Evolutionary conservation across 2,113 vertebrate species (phyloP), one percentile per base, ranked within the genome.

Genomic region (Misgurnus mizolepis): DNA sequence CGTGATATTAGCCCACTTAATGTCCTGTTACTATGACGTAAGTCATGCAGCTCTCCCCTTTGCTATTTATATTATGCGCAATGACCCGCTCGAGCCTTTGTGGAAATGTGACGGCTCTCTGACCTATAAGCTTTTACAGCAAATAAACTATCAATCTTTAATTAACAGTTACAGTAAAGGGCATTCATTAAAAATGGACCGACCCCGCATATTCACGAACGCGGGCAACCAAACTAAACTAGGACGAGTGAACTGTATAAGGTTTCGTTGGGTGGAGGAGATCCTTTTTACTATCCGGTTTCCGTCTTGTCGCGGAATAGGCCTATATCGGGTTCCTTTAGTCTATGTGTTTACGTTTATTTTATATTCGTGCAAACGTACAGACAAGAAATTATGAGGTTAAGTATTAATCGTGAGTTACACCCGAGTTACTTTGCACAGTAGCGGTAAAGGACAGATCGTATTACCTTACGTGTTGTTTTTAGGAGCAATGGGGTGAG

Each of bases 401-500:
- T 61, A 8, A 43, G 18, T 9, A 15, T 61, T 22, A 12, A 50
- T 69, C 15, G 17, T 17, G 10, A 11, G n/a, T 41, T 61, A 74
- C 6, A 6, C 15, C 50, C 17, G 69, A 40, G 8, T 7, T 41
- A 18, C n/a, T 55, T 61, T 40, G 9, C n/a, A 12, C 49, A 39
- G 34, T 61, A 61, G 71, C 56, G 71, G 56, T 22, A 22, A 22
- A 22, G 22, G 22, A 22, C 45, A n/a, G 3, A 0, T 66, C 73
- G 75, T 5, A 11, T 67, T 56, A 47, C 58, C 79, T 78, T 85
- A 15, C 65, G 18, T n/a, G 47, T 17, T 49, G 60, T 22, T 14
- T 43, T 50, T 18, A 60, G 67, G 71, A 88, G 87, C 40, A 86
- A 87, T 88, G 88, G 87, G 84, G 83, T 81, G 90, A 88, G 91